Evolutionary conservation across 2,888 invertebrate genomes (phyloP), one percentile per base, ranked within the genome.

Genomic region (Dioctria rufipes): DNA sequence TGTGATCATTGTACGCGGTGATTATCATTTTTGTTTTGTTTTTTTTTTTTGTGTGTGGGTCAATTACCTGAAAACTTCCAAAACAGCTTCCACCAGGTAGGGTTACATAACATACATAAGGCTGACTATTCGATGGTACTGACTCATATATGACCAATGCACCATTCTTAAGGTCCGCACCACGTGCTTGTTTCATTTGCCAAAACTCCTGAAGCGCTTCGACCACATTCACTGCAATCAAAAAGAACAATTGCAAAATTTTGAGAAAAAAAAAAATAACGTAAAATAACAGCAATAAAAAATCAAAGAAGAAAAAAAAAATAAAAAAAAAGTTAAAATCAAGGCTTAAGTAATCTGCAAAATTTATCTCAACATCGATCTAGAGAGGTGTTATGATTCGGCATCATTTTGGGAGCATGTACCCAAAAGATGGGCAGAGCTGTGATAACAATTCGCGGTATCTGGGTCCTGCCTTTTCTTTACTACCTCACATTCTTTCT

Each of bases 151-250:
- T 96, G 85, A 98, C 97, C 85, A 97, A 92, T 37, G 97, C 97
- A 81, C 96, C 97, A 86, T 96, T 94, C 86, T 95, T 93, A 83
- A 95, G 91, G 85, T 96, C 96, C 25, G 94, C 94, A 84, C 96
- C 96, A 82, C 96, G 91, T 75, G 96, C 93, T 85, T 96, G 95
- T 90, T 98, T 98, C 96, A 97, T 96, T 91, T 97, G 97, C 98
- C 98, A 98, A 90, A 98, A 98, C 90, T 98, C 97, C 89, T 98
- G 97, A 81, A 98, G 91, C 6, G 97, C 97, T 90, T 98, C 97
- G 81, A 98, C 97, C 83, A 98, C 97, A 90, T 98, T 97, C 85
- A 98, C 97, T 94, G 91, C 65, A 90, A 90, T 75, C 8, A 82
- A 71, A 83, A 71, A 79, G 81, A 54, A 65, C 61, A 80, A 80